phyloP scores from a whole-genome alignment of 30 jellyfish, hydroid and myxozoan species.

The Turritopsis rubra region DNA sequence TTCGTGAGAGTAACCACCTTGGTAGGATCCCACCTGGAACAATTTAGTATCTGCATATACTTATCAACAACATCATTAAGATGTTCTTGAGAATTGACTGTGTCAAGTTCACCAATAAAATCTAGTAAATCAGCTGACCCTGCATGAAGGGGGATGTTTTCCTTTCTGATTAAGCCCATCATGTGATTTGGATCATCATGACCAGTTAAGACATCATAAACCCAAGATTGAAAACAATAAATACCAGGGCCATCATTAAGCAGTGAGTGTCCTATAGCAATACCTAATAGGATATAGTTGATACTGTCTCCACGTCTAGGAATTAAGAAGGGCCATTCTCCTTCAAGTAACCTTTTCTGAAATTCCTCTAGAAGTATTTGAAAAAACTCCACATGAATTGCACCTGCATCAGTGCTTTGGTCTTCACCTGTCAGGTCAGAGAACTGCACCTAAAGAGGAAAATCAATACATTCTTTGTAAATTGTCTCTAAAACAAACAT shows the following conservation, averaged over 20 bases:
- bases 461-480: background rate
- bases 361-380: background rate
- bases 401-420: slow-evolving; percentile 2
- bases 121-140: background rate
- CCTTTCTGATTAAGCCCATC: background rate
- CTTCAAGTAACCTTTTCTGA: background rate
- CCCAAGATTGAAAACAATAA: background rate
- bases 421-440: background rate
- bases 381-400: background rate
- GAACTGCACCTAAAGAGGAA: background rate
- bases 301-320: slow-evolving; percentile 6
- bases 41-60: background rate
- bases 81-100: background rate
- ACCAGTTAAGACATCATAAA: background rate
- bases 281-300: background rate
- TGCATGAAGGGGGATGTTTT: background rate
- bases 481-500: too few relatives aligned
- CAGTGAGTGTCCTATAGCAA: background rate
- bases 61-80: background rate
- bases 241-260: slow-evolving; percentile 8
- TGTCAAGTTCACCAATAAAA: background rate
- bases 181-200: background rate
- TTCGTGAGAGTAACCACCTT: background rate
- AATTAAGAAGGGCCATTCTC: background rate
- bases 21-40: slow-evolving; percentile 4